phyloP scores from a whole-genome alignment of 2,113 vertebrate species.

The Taurulus bubalis region DNA sequence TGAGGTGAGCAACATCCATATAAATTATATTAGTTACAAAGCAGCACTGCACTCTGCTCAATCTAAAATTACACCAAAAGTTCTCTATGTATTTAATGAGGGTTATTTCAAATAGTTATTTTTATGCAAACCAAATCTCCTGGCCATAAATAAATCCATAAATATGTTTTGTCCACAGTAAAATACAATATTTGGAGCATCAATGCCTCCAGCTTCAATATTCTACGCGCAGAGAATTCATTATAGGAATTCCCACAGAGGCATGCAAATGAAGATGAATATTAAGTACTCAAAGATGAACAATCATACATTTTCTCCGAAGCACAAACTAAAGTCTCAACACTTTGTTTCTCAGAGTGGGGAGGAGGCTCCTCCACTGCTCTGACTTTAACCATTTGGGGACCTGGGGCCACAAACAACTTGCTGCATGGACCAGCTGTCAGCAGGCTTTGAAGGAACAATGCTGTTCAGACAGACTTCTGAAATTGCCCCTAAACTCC shows the following conservation, averaged over 20 bases:
- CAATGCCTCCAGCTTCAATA: conserved; percentile 11
- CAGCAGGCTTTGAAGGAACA: conserved; percentile 41
- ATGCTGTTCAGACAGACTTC: conserved; percentile 34
- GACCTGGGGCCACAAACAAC: conserved; percentile 33
- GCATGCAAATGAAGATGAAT: conserved; percentile 36
- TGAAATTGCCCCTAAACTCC: conserved; percentile 47
- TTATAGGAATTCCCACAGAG: conserved; percentile 22
- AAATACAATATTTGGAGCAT: conserved; percentile 33
- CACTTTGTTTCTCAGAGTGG: background rate
- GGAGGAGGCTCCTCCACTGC: background rate
- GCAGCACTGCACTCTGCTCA: background rate
- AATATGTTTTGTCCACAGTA: conserved; percentile 27
- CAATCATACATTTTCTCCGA: background rate
- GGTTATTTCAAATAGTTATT: conserved; percentile 17
- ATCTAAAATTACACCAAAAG: conserved; percentile 23
- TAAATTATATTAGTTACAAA: background rate
- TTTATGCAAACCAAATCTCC: conserved; percentile 28
- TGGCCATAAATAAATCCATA: conserved; percentile 32
- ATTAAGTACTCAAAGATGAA: conserved; percentile 25
- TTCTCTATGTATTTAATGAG: conserved; percentile 17
- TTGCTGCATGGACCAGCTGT: conserved; percentile 25
- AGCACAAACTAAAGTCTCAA: conserved; percentile 6
- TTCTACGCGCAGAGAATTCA: conserved; percentile 28
- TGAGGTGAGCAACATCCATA: background rate
- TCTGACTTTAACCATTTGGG: background rate